A percentile compares a stretch with the other conserved stretches of the same genome.
These are phyloP conservation scores for Pleuronectes platessa DNA, from an alignment of 2,113 vertebrate genomes.

Conservation along the genomic window DNA sequence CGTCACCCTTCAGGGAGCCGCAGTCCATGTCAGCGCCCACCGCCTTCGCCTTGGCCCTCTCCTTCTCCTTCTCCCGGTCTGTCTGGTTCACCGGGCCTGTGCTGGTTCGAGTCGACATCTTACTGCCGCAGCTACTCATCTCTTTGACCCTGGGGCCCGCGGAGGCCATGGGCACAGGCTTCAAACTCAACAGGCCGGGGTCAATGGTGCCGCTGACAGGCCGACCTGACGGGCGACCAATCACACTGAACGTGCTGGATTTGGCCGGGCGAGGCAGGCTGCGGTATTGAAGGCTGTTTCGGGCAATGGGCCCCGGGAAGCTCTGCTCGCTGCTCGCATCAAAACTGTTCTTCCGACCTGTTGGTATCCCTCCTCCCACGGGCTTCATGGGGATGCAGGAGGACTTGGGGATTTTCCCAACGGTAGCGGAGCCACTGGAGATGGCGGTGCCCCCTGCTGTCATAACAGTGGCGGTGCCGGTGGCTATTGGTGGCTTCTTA, in stretches of 20 bases:
- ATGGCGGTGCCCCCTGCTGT: constrained; percentile 87
- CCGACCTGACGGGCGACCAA: constrained; percentile 81
- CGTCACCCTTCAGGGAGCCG: constrained; percentile 72
- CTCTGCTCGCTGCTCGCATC: constrained; percentile 89
- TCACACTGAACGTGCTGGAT: constrained; percentile 93
- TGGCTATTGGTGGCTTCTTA: constrained; percentile 88
- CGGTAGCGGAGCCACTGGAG: constrained; percentile 87
- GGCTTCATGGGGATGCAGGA: constrained; percentile 95
- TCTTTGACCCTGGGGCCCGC: constrained; percentile 86
- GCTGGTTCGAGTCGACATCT: constrained; percentile 71
- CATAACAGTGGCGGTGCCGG: constrained; percentile 91
- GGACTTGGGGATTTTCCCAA: constrained; percentile 92
- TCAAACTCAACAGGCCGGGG: constrained; percentile 88
- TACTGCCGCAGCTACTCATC: constrained; percentile 66
- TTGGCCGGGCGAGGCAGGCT: constrained; percentile 96
- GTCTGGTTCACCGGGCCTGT: constrained; percentile 94
- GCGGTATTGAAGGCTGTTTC: constrained; percentile 95
- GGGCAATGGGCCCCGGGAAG: constrained; percentile 89
- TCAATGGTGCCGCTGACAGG: constrained; percentile 91
- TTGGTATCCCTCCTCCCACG: constrained; percentile 60
- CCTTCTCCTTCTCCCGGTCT: constrained; percentile 92
- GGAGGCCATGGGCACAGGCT: constrained; percentile 77
- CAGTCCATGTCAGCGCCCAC: constrained; percentile 89
- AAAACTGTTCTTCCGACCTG: constrained; percentile 92
- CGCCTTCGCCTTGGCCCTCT: constrained; percentile 95